Base-by-base conservation (phyloP, 2,888 invertebrate genomes). In the Volucella inflata region DNA sequence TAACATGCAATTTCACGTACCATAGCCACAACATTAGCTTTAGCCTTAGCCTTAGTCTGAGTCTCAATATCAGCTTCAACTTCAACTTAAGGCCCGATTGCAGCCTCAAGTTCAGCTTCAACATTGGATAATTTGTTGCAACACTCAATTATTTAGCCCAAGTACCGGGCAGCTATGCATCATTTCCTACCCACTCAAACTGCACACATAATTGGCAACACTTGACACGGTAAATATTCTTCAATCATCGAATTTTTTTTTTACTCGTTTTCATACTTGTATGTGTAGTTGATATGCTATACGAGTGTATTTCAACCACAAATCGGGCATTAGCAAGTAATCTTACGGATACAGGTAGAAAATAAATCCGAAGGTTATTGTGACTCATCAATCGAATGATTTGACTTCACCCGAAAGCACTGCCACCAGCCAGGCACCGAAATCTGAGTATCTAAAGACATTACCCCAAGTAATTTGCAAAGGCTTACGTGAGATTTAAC, bases 181-280 rank as follows among this genome's bases (percentile, higher is more conserved):
- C 30, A 60, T 50, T 70, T 79, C 21, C 71, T 60, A 21, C 55
- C 51, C 80, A 84, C 65, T 65, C 80, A 42, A 38, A 9, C 46
- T 46, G 8, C 30, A 75, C 65, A 60, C 17, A 40, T 65, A 75
- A 80, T 85, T 85, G 85, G 85, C 85, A 85, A 81, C 85, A 80
- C 81, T 85, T 80, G 76, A 81, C 80, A 76, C 62, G 79, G 17
- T 65, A 68, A 79, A 83, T 70, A n/a, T 48, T 57, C 16, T 57
- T 36, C 40, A 48, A 55, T n/a, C 16, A 40, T 6, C 30, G 4
- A n/a, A 30, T 30, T 6, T 30, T 6, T 30, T 30, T 30, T 30
- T 30, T 6, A 30, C 30, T 30, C 30, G 57, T 59, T 48, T 46
- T 44, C 36, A 17, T 53, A 57, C 14, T 8, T 46, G n/a, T 38